Percentiles rank a stretch among this genome's conserved stretches.
Conservation (phyloP, 2,888 invertebrate species). For the Rhingia rostrata region DNA sequence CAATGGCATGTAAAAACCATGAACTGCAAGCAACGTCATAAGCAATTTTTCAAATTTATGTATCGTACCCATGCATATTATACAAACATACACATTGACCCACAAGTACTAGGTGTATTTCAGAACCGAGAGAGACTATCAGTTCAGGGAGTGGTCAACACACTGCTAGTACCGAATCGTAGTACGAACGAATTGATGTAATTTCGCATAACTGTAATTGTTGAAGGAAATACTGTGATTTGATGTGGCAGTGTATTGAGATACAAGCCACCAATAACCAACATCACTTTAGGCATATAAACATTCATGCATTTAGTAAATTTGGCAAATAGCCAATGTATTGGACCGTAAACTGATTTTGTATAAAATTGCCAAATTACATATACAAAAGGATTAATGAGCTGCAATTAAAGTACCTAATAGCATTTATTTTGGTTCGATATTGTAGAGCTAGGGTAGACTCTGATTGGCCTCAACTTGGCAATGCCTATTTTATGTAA, state of each 20-base stretch:
- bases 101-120: too few species aligned
- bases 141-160: neutral
- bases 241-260: conserved; percentile 46
- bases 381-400: too few species aligned
- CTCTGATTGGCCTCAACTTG: too few species aligned
- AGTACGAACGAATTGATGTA: conserved; percentile 52
- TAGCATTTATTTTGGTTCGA: too few species aligned
- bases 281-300: neutral
- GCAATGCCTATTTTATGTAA: too few species aligned
- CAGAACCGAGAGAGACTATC: conserved; percentile 3
- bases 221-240: conserved; percentile 56
- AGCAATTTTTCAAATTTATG: conserved; percentile 65
- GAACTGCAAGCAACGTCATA: conserved; percentile 40
- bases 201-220: conserved; percentile 56
- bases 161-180: neutral
- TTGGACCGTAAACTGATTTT: neutral
- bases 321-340: conserved; percentile 36
- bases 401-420: too few species aligned
- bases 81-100: neutral
- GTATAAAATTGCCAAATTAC: too few species aligned
- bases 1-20: conserved; percentile 33
- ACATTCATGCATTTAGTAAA: neutral
- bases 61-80: conserved; percentile 4
- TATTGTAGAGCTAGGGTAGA: too few species aligned
- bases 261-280: conserved; percentile 31